Evolutionary conservation across 2,888 invertebrate species (phyloP).

Genomic region (Cephus rjabovi): DNA sequence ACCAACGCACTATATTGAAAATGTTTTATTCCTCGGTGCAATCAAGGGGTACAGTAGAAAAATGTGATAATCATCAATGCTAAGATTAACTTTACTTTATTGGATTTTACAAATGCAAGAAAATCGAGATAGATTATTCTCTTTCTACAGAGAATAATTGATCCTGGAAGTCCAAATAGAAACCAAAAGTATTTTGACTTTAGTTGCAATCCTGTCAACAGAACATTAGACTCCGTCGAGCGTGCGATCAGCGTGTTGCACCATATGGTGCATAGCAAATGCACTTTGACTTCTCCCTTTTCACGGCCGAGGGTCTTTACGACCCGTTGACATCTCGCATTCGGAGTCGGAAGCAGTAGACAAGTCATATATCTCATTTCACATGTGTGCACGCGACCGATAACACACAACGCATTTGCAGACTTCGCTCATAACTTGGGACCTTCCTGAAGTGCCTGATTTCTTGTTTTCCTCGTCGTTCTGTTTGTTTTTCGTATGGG

Average conservation of each 20-base stretch:
- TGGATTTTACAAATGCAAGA: not conserved
- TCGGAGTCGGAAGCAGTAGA: constrained; percentile 47
- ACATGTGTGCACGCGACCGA: constrained; percentile 17
- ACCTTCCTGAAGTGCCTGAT: not conserved
- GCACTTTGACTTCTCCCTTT: constrained; percentile 27
- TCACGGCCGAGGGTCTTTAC: constrained; percentile 38
- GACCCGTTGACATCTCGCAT: constrained; percentile 48
- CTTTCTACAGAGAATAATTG: not conserved
- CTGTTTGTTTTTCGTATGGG: not conserved
- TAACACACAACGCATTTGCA: constrained; percentile 5
- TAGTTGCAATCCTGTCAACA: not conserved
- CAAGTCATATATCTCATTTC: constrained; percentile 31
- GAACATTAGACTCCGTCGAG: constrained; percentile 3
- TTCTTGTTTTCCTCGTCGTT: not conserved
- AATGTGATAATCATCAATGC: not conserved
- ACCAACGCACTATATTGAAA: not conserved
- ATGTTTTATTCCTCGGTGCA: not conserved
- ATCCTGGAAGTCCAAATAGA: not conserved
- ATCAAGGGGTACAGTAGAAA: not conserved
- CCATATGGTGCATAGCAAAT: constrained; percentile 41
- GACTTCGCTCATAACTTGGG: not conserved
- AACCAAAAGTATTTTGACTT: not conserved
- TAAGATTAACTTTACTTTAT: not conserved
- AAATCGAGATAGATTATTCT: not conserved
- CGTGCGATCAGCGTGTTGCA: constrained; percentile 39